Evolutionary conservation across 2,888 invertebrate genomes (phyloP).

Genomic region (Cartodere bifasciata): DNA sequence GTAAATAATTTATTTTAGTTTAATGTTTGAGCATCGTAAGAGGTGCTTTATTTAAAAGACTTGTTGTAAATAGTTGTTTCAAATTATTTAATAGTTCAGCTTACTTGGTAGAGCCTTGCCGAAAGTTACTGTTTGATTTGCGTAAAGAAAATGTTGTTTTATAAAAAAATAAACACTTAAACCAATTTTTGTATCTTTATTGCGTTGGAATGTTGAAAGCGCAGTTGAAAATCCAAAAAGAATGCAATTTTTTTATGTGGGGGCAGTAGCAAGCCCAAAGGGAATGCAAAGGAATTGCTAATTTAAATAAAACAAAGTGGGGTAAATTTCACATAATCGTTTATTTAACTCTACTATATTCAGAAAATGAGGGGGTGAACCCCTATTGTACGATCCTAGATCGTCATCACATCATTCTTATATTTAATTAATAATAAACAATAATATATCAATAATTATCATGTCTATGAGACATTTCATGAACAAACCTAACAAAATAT

Average conservation of each 20-base stretch:
- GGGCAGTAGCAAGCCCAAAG: no score
- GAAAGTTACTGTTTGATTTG: no score
- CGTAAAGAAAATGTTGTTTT: no score
- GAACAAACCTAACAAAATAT: conserved; percentile 37
- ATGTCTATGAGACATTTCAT: conserved; percentile 35
- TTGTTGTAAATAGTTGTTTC: conserved; percentile 25
- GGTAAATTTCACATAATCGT: conserved; percentile 50
- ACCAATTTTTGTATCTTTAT: no score
- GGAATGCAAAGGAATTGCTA: no score
- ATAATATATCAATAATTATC: conserved; percentile 36
- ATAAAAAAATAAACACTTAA: no score
- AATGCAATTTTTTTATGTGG: no score
- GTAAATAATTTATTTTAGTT: conserved; percentile 46
- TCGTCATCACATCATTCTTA: conserved; percentile 54
- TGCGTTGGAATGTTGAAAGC: no score
- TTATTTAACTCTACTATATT: conserved; percentile 64
- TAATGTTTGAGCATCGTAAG: conserved; percentile 14
- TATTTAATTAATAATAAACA: conserved; percentile 37
- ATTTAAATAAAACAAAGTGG: no score
- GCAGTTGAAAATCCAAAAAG: no score
- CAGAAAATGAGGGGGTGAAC: conserved; percentile 42
- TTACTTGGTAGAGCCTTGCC: no score
- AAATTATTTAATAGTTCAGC: no score
- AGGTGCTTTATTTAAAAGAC: conserved; percentile 22
- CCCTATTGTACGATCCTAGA: conserved; percentile 47